phyloP scores from a whole-genome alignment of 2,888 invertebrate genomes.

The Drosophila nr. perissopoda region DNA sequence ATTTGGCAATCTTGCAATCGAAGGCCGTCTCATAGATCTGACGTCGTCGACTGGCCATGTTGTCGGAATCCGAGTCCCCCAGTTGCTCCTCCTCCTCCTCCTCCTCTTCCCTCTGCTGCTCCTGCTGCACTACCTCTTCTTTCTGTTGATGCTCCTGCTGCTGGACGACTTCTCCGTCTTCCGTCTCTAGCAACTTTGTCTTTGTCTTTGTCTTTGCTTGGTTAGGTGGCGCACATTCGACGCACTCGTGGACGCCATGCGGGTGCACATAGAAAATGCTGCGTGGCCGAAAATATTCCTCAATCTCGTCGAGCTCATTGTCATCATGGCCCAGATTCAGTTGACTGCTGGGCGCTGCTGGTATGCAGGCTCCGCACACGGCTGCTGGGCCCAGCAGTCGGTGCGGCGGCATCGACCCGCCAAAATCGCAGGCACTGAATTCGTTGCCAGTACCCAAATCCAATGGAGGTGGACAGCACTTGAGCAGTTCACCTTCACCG shows the following conservation, averaged over 20 bases:
- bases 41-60: constrained; percentile 86
- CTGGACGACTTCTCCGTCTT: not conserved
- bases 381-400: constrained; percentile 88
- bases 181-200: constrained; percentile 7
- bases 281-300: constrained; percentile 87
- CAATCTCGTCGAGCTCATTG: constrained; percentile 86
- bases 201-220: constrained; percentile 34
- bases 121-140: constrained; percentile 60
- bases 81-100: constrained; percentile 54
- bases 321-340: constrained; percentile 34
- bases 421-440: constrained; percentile 15
- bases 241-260: constrained; percentile 87
- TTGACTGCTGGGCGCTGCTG: constrained; percentile 54
- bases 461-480: constrained; percentile 68
- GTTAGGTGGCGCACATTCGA: constrained; percentile 82
- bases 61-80: constrained; percentile 62
- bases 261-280: constrained; percentile 90
- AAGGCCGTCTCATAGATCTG: constrained; percentile 96
- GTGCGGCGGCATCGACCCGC: constrained; percentile 89
- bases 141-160: constrained; percentile 4
- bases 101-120: constrained; percentile 44
- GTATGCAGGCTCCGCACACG: constrained; percentile 89
- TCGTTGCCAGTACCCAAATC: not conserved
- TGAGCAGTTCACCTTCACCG: constrained; percentile 70
- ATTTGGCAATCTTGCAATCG: constrained; percentile 93